phyloP scores from a whole-genome alignment of 2,888 invertebrate species.

The Linyphia triangularis region DNA sequence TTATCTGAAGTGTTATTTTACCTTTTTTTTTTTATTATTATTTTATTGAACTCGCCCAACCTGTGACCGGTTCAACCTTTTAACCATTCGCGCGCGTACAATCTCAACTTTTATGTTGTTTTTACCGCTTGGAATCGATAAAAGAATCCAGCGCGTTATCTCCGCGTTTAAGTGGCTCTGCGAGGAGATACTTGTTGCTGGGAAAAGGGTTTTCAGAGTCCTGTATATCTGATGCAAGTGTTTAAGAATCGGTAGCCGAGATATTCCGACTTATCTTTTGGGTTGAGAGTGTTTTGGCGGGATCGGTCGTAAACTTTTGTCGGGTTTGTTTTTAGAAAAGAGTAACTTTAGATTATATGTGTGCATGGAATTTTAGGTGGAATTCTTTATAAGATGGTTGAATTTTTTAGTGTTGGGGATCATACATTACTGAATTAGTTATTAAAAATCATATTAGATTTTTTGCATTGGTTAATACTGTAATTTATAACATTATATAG shows the following conservation, averaged over 20 bases:
- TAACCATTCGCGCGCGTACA: neutral
- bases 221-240: constrained; percentile 25
- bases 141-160: neutral
- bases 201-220: constrained; percentile 37
- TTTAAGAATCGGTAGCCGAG: constrained; percentile 6
- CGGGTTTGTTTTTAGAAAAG: neutral
- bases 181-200: neutral
- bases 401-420: too few relatives aligned
- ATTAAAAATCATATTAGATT: too few relatives aligned
- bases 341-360: neutral
- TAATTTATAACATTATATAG: too few relatives aligned
- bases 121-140: neutral
- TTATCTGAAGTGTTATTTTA: constrained; percentile 28
- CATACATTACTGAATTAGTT: too few relatives aligned
- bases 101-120: neutral
- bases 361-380: too few relatives aligned
- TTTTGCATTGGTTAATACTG: too few relatives aligned
- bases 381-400: too few relatives aligned
- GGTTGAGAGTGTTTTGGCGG: neutral
- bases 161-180: neutral
- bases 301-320: constrained; percentile 3
- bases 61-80: constrained; percentile 17
- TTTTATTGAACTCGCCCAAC: neutral
- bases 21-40: neutral
- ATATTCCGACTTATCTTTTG: too few relatives aligned